Base-by-base conservation (phyloP, 2,888 invertebrate species). In the Heliconius sara region DNA sequence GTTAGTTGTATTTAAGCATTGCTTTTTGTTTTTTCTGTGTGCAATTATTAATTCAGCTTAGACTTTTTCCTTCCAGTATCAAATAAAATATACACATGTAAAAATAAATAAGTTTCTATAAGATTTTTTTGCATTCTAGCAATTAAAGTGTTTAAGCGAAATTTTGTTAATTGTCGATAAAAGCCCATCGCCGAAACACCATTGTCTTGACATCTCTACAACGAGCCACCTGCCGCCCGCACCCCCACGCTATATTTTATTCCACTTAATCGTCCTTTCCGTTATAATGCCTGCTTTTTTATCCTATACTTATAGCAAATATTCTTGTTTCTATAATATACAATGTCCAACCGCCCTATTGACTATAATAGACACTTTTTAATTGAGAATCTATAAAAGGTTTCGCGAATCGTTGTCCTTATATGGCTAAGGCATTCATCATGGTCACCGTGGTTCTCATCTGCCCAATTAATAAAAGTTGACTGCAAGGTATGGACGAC, bases 321-420 rank as follows among this genome's bases (percentile, higher is more conserved):
- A 95, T 94, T 92, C 92, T 90, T 90, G 92, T 93, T 92, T 91
- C 92, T 91, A 89, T 91, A 92, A 92, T 91, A 89, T 88, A 89
- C 91, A 90, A 86, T 87, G 92, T 91, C 90, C 89, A 89, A 88
- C 89, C 91, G 91, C 86, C 92, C 92, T 93, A 93, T 94, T 94
- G 94, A 91, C 92, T 92, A 93, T 94, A 94, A 94, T 95, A 95
- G 93, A 95, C 93, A 92, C 91, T 94, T 94, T 47, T 95, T 95
- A 95, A 95, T 95, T 95, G 94, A 93, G 94, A 95, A 94, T 94
- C 94, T 95, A 95, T 94, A 95, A 95, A 95, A 95, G 94, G 95
- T 94, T 95, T 95, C 90, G 94, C 93, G 91, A 93, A 94, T 90
- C 90, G 91, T 87, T 90, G 86, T 84, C 94, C 93, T 84, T 95